Base-by-base conservation (phyloP, 2,888 invertebrate genomes). In the Hololepta plana region DNA sequence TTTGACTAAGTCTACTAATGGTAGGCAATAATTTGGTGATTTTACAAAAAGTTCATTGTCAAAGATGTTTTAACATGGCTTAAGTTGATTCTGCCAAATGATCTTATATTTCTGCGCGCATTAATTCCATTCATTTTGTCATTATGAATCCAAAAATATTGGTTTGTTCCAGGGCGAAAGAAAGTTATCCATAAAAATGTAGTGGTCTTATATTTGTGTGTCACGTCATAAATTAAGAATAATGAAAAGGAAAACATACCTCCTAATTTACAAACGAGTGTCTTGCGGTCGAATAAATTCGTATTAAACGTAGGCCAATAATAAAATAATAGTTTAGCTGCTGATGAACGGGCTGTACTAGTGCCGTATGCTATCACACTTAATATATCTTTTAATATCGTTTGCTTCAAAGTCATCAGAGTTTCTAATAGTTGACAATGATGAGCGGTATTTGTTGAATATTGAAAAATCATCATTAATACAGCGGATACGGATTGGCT, bases 251-350 rank as follows among this genome's bases (percentile, higher is more conserved):
- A 15, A 9, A 12, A 54, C 60, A 61, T 48, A 84, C 87, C 82
- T 36, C 82, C 75, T 44, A 87, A 74, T 60, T 85, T 85, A 44
- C 84, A 79, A 29, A 87, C 72, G 29, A 87, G 64, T 3, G 81
- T 80, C 45, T 82, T 80, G 28, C 88, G 65, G 50, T 95, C 95
- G 43, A 88, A 82, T 4, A 90, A 67, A 46, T 84, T 82, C 12
- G 91, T 82, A 55, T 95, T 91, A 45, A 96, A 81, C 3, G 93
- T 84, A 3, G 98, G 98, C 95, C 96, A 98, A 55, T 98, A 98
- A 60, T 95, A 91, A 59, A 98, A 96, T 24, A 98, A 67, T 19
- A 98, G 64, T 57, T 95, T 91, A 27, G 91, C 91, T 2, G 96
- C 96, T 1, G 91, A 88, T n/a, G 87, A 74, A 26, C 93, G 60